phyloP scores from a whole-genome alignment of 2,888 invertebrate species.

The Drosophila kanekoi region DNA sequence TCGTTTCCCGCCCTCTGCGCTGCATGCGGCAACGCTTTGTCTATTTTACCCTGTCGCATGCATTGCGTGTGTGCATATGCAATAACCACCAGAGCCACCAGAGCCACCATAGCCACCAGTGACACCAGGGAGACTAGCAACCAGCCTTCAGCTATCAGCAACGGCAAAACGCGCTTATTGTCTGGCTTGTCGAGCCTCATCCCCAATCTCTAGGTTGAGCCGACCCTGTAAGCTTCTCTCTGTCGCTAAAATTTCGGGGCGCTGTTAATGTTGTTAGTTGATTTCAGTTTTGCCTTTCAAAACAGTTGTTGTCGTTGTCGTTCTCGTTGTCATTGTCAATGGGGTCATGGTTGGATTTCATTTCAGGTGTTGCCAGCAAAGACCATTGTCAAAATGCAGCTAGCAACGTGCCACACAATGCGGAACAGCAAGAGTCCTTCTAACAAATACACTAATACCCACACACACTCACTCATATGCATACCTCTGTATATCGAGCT shows the following conservation, averaged over 20 bases:
- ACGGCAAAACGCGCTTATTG: conserved; percentile 62
- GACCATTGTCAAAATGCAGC: conserved; percentile 71
- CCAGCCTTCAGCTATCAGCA: conserved; percentile 45
- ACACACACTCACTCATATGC: conserved; percentile 6
- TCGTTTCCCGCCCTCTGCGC: conserved; percentile 8
- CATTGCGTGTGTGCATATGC: conserved; percentile 57
- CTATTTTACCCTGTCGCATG: conserved; percentile 61
- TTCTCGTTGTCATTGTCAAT: conserved; percentile 29
- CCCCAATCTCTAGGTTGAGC: conserved; percentile 19
- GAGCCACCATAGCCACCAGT: conserved; percentile 14
- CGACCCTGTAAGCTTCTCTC: conserved; percentile 27
- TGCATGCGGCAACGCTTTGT: conserved; percentile 53
- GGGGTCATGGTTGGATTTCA: conserved; percentile 67
- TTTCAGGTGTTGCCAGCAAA: conserved; percentile 80
- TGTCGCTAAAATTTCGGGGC: conserved; percentile 70
- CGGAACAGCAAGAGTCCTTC: conserved; percentile 34
- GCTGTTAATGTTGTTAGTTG: conserved; percentile 82
- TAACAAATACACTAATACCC: conserved; percentile 1
- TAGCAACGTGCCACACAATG: conserved; percentile 41
- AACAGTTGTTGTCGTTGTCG: conserved; percentile 47
- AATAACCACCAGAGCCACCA: conserved; percentile 54
- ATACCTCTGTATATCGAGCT: conserved; percentile 21
- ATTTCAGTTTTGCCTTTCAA: conserved; percentile 80
- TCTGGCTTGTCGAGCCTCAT: conserved; percentile 49
- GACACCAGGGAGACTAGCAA: neutral